phyloP scores from a whole-genome alignment of 2,888 invertebrate species.

The Polyploca ridens region DNA sequence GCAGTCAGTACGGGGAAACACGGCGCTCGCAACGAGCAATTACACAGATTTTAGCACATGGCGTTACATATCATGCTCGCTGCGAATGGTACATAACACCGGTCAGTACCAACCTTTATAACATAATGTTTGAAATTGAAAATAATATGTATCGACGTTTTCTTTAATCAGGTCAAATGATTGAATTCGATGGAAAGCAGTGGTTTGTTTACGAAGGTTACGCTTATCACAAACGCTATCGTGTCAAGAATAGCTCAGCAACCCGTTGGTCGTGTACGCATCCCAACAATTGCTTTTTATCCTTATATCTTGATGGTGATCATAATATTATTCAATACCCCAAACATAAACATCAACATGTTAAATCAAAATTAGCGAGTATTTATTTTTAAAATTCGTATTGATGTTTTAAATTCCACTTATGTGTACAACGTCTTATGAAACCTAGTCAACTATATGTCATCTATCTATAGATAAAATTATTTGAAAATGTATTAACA shows the following conservation, averaged over 20 bases:
- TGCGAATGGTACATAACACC: too few relatives aligned
- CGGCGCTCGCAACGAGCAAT: too few relatives aligned
- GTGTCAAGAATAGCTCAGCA: background rate
- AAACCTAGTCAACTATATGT: too few relatives aligned
- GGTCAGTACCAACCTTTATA: too few relatives aligned
- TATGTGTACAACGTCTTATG: too few relatives aligned
- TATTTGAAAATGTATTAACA: too few relatives aligned
- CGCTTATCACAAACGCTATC: background rate
- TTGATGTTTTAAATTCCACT: background rate
- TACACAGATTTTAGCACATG: too few relatives aligned
- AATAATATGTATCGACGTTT: background rate
- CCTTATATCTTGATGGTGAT: background rate
- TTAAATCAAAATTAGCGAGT: background rate
- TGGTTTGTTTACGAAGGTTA: conserved; percentile 12
- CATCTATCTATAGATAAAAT: too few relatives aligned
- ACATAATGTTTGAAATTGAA: background rate
- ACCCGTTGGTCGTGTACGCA: background rate
- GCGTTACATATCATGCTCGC: too few relatives aligned
- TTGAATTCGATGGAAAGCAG: background rate
- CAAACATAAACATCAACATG: background rate
- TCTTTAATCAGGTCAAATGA: conserved; percentile 1
- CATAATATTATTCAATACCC: conserved; percentile 1
- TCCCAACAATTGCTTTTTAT: background rate
- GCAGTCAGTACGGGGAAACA: too few relatives aligned
- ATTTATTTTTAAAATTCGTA: background rate